Conservation (phyloP, 2,797 vertebrate genomes). For the Bufotes viridis region DNA sequence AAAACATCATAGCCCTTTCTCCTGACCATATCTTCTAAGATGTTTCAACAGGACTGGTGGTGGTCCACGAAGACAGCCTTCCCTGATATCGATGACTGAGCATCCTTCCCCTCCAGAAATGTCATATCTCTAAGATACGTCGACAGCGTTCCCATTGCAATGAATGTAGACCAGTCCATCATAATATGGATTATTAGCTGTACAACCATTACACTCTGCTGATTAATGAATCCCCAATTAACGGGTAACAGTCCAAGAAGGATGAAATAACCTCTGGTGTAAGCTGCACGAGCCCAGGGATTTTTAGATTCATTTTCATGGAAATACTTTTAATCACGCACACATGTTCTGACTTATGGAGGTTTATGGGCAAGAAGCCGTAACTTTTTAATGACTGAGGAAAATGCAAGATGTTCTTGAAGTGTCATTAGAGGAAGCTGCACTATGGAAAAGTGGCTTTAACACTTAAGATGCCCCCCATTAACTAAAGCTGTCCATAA, state of each 20-base stretch:
- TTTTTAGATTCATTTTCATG: conserved; percentile 35
- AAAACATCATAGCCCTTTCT: too few relatives aligned
- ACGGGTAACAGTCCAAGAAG: background rate
- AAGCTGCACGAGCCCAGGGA: background rate
- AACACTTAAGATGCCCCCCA: too few relatives aligned
- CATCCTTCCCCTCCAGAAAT: too few relatives aligned
- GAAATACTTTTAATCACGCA: conserved; percentile 24
- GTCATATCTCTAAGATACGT: too few relatives aligned
- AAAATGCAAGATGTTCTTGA: background rate
- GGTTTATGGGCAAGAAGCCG: conserved; percentile 22
- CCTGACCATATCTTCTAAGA: too few relatives aligned
- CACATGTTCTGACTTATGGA: conserved; percentile 21
- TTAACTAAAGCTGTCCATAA: too few relatives aligned
- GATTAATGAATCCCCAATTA: conserved; percentile 20
- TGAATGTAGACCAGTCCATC: too few relatives aligned
- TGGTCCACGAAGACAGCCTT: too few relatives aligned
- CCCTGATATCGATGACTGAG: too few relatives aligned
- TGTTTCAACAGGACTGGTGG: too few relatives aligned
- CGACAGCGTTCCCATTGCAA: background rate
- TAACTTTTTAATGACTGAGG: conserved; percentile 54
- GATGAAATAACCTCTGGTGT: background rate
- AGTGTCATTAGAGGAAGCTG: background rate
- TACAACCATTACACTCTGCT: background rate
- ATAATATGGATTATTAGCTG: too few relatives aligned
- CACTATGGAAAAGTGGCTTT: background rate